Conservation (phyloP, 2,888 invertebrate species). For the Melanotus villosus region DNA sequence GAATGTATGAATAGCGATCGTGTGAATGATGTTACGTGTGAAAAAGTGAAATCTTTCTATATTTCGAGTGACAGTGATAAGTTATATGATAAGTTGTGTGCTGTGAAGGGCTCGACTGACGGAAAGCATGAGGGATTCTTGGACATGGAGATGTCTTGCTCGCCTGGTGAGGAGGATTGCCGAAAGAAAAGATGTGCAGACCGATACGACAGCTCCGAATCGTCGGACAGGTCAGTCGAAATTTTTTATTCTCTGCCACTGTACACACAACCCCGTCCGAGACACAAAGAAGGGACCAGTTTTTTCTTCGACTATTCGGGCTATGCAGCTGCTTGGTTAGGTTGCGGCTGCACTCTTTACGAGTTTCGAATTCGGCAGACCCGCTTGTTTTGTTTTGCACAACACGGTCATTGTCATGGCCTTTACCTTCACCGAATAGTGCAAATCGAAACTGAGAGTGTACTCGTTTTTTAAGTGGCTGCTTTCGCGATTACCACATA, state of each 20-base stretch:
- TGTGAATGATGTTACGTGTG: constrained; percentile 71
- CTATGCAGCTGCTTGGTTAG: constrained; percentile 38
- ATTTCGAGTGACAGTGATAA: constrained; percentile 65
- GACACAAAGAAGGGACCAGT: constrained; percentile 42
- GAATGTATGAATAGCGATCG: constrained; percentile 66
- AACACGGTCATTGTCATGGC: constrained; percentile 66
- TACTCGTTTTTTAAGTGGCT: constrained; percentile 58
- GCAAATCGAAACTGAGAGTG: constrained; percentile 66
- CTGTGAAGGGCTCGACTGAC: constrained; percentile 53
- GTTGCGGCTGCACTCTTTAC: constrained; percentile 32
- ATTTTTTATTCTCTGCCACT: background rate
- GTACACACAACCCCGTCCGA: constrained; percentile 22
- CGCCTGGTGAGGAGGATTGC: constrained; percentile 70
- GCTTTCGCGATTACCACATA: constrained; percentile 60
- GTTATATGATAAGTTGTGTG: constrained; percentile 64
- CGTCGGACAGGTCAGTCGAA: constrained; percentile 91
- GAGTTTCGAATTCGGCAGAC: constrained; percentile 37
- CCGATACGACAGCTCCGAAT: constrained; percentile 94
- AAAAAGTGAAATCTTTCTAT: constrained; percentile 70
- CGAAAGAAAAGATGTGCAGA: constrained; percentile 90
- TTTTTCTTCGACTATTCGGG: constrained; percentile 36
- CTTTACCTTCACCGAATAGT: constrained; percentile 66
- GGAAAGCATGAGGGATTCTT: constrained; percentile 62
- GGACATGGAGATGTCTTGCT: constrained; percentile 57
- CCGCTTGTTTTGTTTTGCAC: constrained; percentile 44